phyloP scores from a whole-genome alignment of 2,113 vertebrate genomes.

The Ictalurus furcatus region DNA sequence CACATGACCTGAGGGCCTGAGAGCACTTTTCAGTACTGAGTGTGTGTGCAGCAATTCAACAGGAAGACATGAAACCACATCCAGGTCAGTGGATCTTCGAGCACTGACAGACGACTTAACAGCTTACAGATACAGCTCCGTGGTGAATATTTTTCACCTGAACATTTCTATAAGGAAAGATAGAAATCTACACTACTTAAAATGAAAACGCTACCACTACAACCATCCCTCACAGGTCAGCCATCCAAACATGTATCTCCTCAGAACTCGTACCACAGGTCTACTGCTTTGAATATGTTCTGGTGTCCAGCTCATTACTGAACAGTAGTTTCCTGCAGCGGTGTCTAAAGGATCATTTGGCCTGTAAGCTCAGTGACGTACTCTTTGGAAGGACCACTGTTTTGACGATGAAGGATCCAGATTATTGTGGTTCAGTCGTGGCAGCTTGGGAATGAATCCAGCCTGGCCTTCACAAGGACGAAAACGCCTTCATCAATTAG shows the following conservation, averaged over 20 bases:
- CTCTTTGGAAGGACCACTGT: constrained; percentile 19
- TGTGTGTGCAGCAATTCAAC: background rate
- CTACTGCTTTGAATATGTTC: background rate
- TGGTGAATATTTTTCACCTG: background rate
- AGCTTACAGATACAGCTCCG: background rate
- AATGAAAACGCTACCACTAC: background rate
- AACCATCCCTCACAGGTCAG: background rate
- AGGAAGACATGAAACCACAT: constrained; percentile 13
- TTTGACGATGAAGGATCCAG: constrained; percentile 34
- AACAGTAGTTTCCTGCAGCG: constrained; percentile 46
- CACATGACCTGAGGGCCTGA: constrained; percentile 29
- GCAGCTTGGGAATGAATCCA: constrained; percentile 45
- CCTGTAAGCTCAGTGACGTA: background rate
- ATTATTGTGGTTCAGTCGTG: constrained; percentile 30
- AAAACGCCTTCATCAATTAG: constrained; percentile 50
- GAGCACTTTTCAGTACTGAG: background rate
- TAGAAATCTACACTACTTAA: background rate
- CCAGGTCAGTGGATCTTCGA: background rate
- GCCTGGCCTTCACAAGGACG: constrained; percentile 46
- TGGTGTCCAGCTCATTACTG: constrained; percentile 42
- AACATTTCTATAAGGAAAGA: background rate
- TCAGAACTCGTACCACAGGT: constrained; percentile 2
- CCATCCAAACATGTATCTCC: background rate
- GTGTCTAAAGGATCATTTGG: constrained; percentile 24
- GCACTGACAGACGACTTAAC: constrained; percentile 5